Base-by-base conservation (phyloP, 2,888 invertebrate species). In the Drosophila ustulata region DNA sequence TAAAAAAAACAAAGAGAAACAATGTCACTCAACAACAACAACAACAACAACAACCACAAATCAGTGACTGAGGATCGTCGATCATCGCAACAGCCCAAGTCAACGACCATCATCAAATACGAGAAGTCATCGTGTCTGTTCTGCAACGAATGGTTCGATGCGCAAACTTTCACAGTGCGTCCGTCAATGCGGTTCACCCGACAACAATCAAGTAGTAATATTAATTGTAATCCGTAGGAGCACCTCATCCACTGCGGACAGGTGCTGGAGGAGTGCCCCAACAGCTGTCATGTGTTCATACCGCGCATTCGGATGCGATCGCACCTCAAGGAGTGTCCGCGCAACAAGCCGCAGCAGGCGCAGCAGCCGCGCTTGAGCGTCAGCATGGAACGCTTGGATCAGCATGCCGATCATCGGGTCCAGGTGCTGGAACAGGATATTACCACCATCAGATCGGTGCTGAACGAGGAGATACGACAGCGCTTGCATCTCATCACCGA, bases 181-280 rank as follows among this genome's bases (percentile, higher is more conserved):
- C 9, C 8, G 9, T 3, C n/a, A 0, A 28, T 0, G 11, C 37
- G n/a, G n/a, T 51, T 11, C 4, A 5, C 18, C 18, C 18, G 2
- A 18, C 1, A 18, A 18, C n/a, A 25, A 26, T 18, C 39, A 28
- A 2, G 3, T 34, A 11, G 9, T 34, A 34, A 4, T 37, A 4
- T 4, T 11, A 37, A 37, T n/a, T 1, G n/a, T 2, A n/a, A 37
- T 37, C 11, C 4, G 18, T 9, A 95, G 94, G 94, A 94, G 59
- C 96, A 96, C 78, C 91, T 95, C 66, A 94, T 95, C 66, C 94
- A 94, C 77, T 96, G 96, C 73, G 95, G 95, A 11, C 95, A 95
- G 66, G 95, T 96, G 8, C 90, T 96, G 78, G 95, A 96, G 87
- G 94, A 95, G 86, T 96, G 96, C 61, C 94, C 95, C 0, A 93